A percentile compares a stretch with the other conserved stretches of the same genome.
These are phyloP conservation scores for Dipodomys merriami DNA, from an alignment of 2,113 vertebrate species.

Conservation along the genomic window DNA sequence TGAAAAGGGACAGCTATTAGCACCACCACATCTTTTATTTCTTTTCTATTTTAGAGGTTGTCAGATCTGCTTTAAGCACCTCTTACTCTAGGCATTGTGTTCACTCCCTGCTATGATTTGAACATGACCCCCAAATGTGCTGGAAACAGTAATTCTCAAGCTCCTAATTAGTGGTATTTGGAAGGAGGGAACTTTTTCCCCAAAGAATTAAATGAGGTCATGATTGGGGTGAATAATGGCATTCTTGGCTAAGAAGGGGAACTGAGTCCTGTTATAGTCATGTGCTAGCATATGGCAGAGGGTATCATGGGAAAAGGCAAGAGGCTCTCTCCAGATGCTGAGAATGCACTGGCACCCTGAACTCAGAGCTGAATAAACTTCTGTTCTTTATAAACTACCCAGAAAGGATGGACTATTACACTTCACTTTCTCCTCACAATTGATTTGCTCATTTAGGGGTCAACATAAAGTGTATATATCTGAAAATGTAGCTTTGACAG, in stretches of 20 bases:
- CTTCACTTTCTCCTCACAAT: background rate
- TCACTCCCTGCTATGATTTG: background rate
- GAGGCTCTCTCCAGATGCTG: background rate
- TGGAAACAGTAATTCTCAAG: background rate
- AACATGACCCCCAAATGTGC: background rate
- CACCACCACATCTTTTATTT: background rate
- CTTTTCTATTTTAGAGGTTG: background rate
- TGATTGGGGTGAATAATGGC: background rate
- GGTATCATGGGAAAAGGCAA: background rate
- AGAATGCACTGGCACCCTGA: background rate
- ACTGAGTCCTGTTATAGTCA: background rate
- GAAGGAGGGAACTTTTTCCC: background rate
- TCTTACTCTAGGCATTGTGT: background rate
- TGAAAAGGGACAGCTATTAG: background rate
- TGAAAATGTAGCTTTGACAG: background rate
- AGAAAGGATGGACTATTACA: background rate
- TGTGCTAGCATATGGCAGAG: too few relatives aligned
- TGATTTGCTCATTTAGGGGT: constrained; percentile 14
- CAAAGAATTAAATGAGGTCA: background rate
- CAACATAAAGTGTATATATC: background rate
- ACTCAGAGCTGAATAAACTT: background rate
- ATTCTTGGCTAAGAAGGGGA: background rate
- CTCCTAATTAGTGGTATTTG: too few relatives aligned
- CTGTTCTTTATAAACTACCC: background rate
- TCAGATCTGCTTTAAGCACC: background rate